Evolutionary conservation across 2,888 invertebrate species (phyloP), one percentile per base, ranked within the genome.

Genomic region (Leptogaster cylindrica): DNA sequence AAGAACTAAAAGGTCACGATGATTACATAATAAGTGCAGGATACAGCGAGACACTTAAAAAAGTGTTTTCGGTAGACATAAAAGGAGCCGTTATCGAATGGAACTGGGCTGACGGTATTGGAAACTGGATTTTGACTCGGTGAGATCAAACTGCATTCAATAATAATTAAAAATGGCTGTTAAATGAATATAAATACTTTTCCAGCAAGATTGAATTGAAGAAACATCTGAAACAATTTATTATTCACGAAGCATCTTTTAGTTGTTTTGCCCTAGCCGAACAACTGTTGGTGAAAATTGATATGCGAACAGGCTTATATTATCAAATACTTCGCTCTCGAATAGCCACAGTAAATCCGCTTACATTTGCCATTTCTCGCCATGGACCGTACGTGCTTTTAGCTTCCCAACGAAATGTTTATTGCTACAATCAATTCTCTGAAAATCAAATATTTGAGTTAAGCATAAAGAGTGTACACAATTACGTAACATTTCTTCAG

Each of bases 81-180:
- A 23, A 51, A 14, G 68, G 68, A 2, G 39, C 8, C 4, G 31
- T 68, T 46, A 3, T 68, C 7, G 68, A 68, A 36, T 68, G 68
- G 68, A 39, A n/a, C 2, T 23, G 18, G 10, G 41, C 58, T 44
- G 36, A 58, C 5, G 16, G 18, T 14, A n/a, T 14, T 7, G 16
- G 25, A 31, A 55, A 2, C 5, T 55, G 55, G 55, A 55, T n/a
- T 3, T 5, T 20, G 7, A 20, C 20, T 12, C 33, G 55, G 55
- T 55, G n/a, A n/a, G n/a, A n/a, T 3, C 20, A 2, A 23, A 46
- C n/a, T 18, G 6, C 2, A 3, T 2, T 2, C 10, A 44, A 44
- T 44, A 1, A 14, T 2, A 44, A 14, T n/a, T n/a, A n/a, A n/a
- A n/a, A n/a, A n/a, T n/a, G n/a, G n/a, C n/a, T n/a, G n/a, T n/a